Evolutionary conservation across 2,113 vertebrate species (phyloP).

Genomic region (Phylloscopus trochilus): DNA sequence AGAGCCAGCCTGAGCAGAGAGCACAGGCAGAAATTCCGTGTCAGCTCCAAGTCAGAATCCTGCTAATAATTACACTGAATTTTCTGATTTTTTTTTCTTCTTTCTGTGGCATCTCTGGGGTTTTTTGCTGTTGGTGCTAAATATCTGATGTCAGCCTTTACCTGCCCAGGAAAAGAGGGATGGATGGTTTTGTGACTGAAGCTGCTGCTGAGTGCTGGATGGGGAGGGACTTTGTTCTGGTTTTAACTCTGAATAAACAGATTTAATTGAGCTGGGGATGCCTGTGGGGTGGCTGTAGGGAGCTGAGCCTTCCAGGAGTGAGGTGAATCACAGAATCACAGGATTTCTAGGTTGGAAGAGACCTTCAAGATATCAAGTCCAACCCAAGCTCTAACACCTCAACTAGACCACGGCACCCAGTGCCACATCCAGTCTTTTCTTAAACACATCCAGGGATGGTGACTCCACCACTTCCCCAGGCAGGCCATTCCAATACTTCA

Average conservation of each 20-base stretch:
- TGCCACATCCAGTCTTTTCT: too few relatives aligned
- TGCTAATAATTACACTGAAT: neutral
- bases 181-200: neutral
- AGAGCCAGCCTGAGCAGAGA: neutral
- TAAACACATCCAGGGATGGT: too few relatives aligned
- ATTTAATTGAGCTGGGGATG: neutral
- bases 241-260: neutral
- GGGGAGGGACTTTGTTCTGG: neutral
- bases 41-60: neutral
- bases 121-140: neutral
- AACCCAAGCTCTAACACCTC: too few relatives aligned
- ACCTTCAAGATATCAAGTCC: too few relatives aligned
- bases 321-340: too few relatives aligned
- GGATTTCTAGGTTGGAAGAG: too few relatives aligned
- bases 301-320: neutral
- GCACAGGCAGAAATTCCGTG: neutral
- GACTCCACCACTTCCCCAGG: too few relatives aligned
- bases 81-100: neutral
- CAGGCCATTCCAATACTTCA: too few relatives aligned
- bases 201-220: neutral
- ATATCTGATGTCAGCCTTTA: neutral
- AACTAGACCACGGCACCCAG: too few relatives aligned
- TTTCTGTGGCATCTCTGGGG: neutral
- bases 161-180: neutral
- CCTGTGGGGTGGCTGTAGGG: neutral